Conservation (phyloP, 1,140 invertebrate species). For the Amphibalanus amphitrite region DNA sequence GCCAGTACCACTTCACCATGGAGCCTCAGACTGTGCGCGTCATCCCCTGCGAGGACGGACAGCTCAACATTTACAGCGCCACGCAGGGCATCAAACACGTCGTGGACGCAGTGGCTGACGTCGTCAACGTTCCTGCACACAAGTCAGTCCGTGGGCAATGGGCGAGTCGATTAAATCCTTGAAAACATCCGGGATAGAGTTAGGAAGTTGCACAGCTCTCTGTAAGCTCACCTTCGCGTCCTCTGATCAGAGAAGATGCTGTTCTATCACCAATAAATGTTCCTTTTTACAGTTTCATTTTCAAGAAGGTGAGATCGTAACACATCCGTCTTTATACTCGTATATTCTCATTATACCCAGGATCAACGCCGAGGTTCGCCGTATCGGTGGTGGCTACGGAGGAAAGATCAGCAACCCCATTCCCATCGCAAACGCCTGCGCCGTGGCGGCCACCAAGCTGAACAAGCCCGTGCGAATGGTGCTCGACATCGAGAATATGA, state of each 20-base stretch:
- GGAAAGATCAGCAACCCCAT: constrained; percentile 13
- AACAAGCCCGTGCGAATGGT: constrained; percentile 12
- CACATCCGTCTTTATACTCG: no score
- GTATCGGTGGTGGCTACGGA: constrained; percentile 17
- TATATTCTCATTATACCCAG: no score
- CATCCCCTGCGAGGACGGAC: constrained; percentile 57
- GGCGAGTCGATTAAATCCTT: no score
- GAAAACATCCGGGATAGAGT: no score
- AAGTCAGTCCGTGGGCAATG: no score
- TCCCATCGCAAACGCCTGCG: constrained; percentile 9
- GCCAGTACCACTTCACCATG: constrained; percentile 77
- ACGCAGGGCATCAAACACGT: constrained; percentile 66
- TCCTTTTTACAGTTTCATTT: no score
- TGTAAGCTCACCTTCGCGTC: no score
- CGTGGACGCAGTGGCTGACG: constrained; percentile 45
- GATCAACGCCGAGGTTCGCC: constrained; percentile 14
- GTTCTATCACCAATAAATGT: no score
- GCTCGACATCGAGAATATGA: constrained; percentile 11
- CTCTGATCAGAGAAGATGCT: no score
- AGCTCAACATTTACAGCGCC: constrained; percentile 65
- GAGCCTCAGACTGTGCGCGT: constrained; percentile 61
- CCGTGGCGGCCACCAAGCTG: constrained; percentile 12
- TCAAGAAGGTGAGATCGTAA: no score
- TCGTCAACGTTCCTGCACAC: constrained; percentile 56
- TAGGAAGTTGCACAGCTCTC: no score